Evolutionary conservation across 2,113 vertebrate species (phyloP), one percentile per base, ranked within the genome.

Genomic region (Thinocorus orbignyianus): DNA sequence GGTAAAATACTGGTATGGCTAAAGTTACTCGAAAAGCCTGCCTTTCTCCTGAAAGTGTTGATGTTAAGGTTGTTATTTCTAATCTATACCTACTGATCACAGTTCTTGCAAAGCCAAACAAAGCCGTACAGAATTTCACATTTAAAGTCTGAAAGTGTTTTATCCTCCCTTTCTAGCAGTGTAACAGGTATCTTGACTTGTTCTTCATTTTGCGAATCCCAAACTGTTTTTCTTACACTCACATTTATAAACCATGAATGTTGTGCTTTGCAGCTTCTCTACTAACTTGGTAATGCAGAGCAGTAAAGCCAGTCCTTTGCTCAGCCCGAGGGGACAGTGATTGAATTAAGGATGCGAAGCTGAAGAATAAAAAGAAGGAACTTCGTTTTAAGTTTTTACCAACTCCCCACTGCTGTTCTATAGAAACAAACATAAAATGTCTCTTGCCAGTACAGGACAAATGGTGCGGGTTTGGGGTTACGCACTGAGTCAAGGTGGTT

Each of bases 281-380:
- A 8, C 46, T 57, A 46, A 15, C n/a, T 22, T 10, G 17, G 37
- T 76, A 35, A 33, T 48, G 54, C n/a, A n/a, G 46, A 84, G 12
- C 35, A 62, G 46, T 51, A 58, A 91, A 92, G 39, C 25, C 37
- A 58, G n/a, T 46, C 72, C 31, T 95, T 80, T 83, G 39, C 19
- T 86, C 35, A 81, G 64, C 89, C 80, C 0, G 10, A 74, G 51
- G 81, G 77, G 69, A 74, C 73, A 78, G 42, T 74, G 84, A 49
- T 81, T 81, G 77, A 89, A 91, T 97, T 92, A 92, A 58, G 20
- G 42, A 71, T 51, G 65, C 51, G 71, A 44, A 92, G 25, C 26
- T 77, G 81, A 81, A 58, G 57, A 79, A 68, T 51, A 31, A 72
- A 69, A 71, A 44, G 4, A 77, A 30, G 14, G 48, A 39, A 8